A percentile compares a stretch with the other conserved stretches of the same genome.
Conservation (phyloP, 2,888 invertebrate genomes). For the Megaustenia siamemsis region DNA sequence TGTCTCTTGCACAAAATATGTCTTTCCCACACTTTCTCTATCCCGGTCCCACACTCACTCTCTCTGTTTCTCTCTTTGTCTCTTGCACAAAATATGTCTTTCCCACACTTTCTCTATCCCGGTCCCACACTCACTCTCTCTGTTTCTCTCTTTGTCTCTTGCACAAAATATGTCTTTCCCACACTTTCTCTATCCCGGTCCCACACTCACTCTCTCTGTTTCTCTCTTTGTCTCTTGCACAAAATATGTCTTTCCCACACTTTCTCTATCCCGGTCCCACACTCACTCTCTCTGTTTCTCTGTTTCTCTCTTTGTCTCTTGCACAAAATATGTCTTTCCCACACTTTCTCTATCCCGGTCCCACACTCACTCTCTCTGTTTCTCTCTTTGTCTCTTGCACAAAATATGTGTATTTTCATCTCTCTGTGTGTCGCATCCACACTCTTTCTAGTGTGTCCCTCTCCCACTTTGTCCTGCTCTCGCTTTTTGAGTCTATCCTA, state of each 20-base stretch:
- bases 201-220: slow-evolving; percentile 6
- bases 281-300: neutral
- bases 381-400: neutral
- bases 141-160: neutral
- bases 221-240: neutral
- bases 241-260: neutral
- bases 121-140: neutral
- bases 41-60: neutral
- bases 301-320: neutral
- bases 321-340: neutral
- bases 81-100: slow-evolving; percentile 1
- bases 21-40: neutral
- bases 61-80: neutral
- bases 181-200: neutral
- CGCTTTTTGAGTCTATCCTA: neutral
- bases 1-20: too few species aligned
- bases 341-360: neutral
- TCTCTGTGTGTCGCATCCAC: neutral
- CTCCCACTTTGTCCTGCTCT: neutral
- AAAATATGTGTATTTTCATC: neutral
- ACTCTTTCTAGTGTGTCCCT: neutral
- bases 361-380: neutral
- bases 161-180: neutral
- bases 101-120: slow-evolving; percentile 26
- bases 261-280: neutral